phyloP scores from a whole-genome alignment of 2,888 invertebrate species.

The Nemapogon koenigi region DNA sequence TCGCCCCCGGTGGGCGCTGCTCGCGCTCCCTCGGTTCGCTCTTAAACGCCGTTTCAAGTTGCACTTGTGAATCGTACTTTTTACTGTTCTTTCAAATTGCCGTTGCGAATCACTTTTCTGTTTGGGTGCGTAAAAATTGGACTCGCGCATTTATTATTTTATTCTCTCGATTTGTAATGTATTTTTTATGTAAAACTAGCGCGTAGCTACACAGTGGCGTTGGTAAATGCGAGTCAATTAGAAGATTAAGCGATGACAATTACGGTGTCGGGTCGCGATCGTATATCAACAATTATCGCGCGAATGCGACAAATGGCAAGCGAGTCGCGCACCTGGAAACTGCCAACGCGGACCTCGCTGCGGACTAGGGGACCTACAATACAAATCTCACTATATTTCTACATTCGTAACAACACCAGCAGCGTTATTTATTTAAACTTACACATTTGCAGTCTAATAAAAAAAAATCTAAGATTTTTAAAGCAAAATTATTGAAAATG shows the following conservation, averaged over 20 bases:
- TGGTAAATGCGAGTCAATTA: conserved; percentile 64
- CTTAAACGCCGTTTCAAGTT: conserved; percentile 64
- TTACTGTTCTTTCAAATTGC: conserved; percentile 59
- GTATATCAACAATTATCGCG: conserved; percentile 65
- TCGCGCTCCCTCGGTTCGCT: conserved; percentile 46
- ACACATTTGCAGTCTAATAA: no score
- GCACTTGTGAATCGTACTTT: conserved; percentile 64
- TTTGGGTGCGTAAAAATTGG: no score
- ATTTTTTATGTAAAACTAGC: conserved; percentile 36
- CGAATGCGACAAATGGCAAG: conserved; percentile 58
- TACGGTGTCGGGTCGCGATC: conserved; percentile 58
- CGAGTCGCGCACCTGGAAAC: conserved; percentile 24
- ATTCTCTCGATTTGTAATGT: conserved; percentile 12
- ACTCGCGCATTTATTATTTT: no score
- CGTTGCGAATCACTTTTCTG: conserved; percentile 55
- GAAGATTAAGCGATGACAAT: conserved; percentile 66
- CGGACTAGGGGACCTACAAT: no score
- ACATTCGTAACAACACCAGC: no score
- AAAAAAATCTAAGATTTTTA: no score
- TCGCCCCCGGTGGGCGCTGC: conserved; percentile 59
- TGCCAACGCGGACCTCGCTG: conserved; percentile 21
- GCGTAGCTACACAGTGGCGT: conserved; percentile 45
- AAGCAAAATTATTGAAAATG: no score
- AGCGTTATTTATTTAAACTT: no score
- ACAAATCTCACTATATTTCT: no score